Evolutionary conservation across 2,888 invertebrate species (phyloP), one percentile per base, ranked within the genome.

Genomic region (Drosophila prostipennis): DNA sequence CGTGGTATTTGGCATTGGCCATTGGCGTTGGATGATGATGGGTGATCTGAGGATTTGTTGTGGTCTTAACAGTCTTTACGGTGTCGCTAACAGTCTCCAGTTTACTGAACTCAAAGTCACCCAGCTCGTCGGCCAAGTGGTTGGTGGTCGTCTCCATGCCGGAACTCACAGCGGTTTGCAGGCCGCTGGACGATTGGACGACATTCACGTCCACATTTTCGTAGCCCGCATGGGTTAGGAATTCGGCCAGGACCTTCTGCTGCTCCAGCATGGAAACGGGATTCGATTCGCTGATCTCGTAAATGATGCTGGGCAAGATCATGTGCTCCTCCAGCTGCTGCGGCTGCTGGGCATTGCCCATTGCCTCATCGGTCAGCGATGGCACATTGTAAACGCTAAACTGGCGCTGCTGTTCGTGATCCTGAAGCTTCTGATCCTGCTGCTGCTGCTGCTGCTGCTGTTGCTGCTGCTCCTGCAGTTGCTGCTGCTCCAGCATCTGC

Each of bases 231-330:
- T 91, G 89, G 4, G 89, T 90, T 6, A 90, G 76, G 53, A 90
- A 89, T 39, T 91, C 90, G 0, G 88, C 89, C 7, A 90, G 80
- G 13, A 89, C 87, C 72, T 91, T 87, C 26, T 90, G 90, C 53
- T 90, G 90, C 58, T 90, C 90, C 77, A 90, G 74, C 43, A 87
- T 77, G 0, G 89, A 74, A 34, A 90, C 89, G 54, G 87, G 87
- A 64, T 87, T 89, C 52, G 87, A 83, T 43, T 77, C 84, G 5
- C 83, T 83, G 68, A 89, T 85, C 77, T 90, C 91, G 78, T 90
- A 91, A 46, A 91, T 89, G 48, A 84, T 87, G 69, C 72, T 87
- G 37, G 76, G 87, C 77, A 78, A 80, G 55, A 76, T 87, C 81
- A 83, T 72, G n/a, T 88, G 90, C 68, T 90, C 88, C 13, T 80